phyloP scores from a whole-genome alignment of 2,888 invertebrate genomes.

The Macrostomum cliftonense region DNA sequence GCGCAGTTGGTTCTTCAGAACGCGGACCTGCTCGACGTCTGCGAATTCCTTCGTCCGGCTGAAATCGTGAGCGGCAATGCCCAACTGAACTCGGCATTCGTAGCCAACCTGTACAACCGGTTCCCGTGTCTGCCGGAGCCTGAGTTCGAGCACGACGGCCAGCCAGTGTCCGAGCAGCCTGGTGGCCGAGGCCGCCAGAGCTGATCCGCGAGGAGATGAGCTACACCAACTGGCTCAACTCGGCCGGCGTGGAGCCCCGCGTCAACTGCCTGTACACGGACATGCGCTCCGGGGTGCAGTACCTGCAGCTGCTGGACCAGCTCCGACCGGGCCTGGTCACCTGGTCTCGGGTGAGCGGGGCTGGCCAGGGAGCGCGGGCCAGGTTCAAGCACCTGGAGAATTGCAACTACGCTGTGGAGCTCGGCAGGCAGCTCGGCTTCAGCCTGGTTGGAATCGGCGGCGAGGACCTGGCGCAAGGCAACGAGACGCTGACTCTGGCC shows the following conservation, averaged over 20 bases:
- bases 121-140: conserved; percentile 60
- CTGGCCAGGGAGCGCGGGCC: conserved; percentile 58
- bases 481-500: conserved; percentile 47
- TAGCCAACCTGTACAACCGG: conserved; percentile 95
- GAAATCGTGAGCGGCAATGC: conserved; percentile 91
- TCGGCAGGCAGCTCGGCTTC: conserved; percentile 79
- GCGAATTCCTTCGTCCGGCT: conserved; percentile 78
- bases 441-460: conserved; percentile 92
- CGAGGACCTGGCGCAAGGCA: conserved; percentile 69
- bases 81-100: conserved; percentile 92
- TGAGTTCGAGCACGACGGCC: not conserved
- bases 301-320: conserved; percentile 87
- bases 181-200: conserved; percentile 43
- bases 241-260: conserved; percentile 84
- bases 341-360: conserved; percentile 55
- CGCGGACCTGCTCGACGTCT: conserved; percentile 79
- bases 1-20: conserved; percentile 91
- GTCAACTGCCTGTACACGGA: conserved; percentile 96
- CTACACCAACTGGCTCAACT: conserved; percentile 99
- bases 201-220: conserved; percentile 94
- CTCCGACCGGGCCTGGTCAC: conserved; percentile 86
- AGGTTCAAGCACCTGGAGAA: conserved; percentile 47
- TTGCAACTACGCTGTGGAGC: conserved; percentile 90
- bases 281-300: conserved; percentile 78
- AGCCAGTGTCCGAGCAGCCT: too few species aligned